These are phyloP conservation scores for Crotalus viridis DNA, from an alignment of 2,113 vertebrate genomes.

Conservation along the genomic window DNA sequence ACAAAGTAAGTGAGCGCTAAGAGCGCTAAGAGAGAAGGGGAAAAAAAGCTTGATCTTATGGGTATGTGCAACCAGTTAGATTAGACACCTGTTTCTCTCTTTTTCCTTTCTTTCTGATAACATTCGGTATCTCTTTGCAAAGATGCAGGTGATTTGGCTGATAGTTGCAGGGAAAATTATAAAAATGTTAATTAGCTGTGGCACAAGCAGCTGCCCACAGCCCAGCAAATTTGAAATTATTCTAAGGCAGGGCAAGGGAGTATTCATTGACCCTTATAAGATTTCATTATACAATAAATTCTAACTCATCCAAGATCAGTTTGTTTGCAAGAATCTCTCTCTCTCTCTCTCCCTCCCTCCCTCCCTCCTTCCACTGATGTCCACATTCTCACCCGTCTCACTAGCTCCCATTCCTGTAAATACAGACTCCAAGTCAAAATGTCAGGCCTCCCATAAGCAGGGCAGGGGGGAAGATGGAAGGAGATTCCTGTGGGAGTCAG, in stretches of 20 bases:
- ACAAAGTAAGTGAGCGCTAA: background rate
- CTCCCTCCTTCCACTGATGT: accelerated
- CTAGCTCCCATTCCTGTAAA: constrained; percentile 44
- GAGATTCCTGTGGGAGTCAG: constrained; percentile 70
- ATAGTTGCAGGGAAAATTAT: constrained; percentile 60
- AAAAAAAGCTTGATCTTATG: background rate
- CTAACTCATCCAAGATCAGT: constrained; percentile 37
- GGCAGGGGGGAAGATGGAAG: constrained; percentile 56
- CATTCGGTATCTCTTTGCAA: background rate
- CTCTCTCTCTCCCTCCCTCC: constrained; percentile 3
- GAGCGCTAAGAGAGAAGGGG: background rate
- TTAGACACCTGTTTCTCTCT: background rate
- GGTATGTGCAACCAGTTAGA: background rate
- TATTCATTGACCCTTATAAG: constrained; percentile 54
- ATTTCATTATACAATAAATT: constrained; percentile 57
- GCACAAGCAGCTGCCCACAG: constrained; percentile 47
- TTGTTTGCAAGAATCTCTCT: constrained; percentile 36
- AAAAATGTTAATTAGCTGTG: constrained; percentile 50
- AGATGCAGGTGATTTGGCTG: constrained; percentile 50
- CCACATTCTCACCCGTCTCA: constrained; percentile 42
- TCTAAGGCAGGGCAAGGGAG: constrained; percentile 24
- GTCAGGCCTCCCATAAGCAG: constrained; percentile 63
- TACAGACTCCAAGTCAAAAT: constrained; percentile 61
- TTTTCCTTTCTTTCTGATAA: background rate
- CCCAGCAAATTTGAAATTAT: constrained; percentile 33